Conservation (phyloP, 2,113 vertebrate species). For the Ondatra zibethicus region DNA sequence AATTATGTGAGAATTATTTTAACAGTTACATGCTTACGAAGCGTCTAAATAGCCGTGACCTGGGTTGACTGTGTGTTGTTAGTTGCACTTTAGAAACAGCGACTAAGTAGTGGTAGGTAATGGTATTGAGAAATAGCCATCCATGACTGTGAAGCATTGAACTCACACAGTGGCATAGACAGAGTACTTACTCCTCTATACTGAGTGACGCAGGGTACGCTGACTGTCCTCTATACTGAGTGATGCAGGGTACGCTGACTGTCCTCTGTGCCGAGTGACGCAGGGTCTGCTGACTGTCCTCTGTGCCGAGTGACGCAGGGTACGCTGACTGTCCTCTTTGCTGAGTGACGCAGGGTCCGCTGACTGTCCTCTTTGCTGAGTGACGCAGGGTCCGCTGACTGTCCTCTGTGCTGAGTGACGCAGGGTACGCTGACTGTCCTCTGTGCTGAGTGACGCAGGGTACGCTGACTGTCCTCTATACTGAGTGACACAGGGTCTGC, state of each 20-base stretch:
- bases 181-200: background rate
- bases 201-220: too few species aligned
- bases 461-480: background rate
- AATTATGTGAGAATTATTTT: background rate
- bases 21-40: background rate
- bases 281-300: background rate
- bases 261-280: background rate
- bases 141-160: background rate
- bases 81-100: background rate
- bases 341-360: background rate
- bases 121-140: background rate
- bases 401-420: background rate
- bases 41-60: constrained; percentile 6
- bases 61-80: background rate
- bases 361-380: background rate
- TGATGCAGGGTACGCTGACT: too few species aligned
- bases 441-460: too few species aligned
- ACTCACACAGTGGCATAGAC: background rate
- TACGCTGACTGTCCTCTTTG: background rate
- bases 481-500: too few species aligned
- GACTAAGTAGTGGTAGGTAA: background rate
- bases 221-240: background rate
- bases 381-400: too few species aligned
- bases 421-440: background rate
- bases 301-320: background rate